phyloP scores from a whole-genome alignment of 2,888 invertebrate genomes.

The Erebia palarica region DNA sequence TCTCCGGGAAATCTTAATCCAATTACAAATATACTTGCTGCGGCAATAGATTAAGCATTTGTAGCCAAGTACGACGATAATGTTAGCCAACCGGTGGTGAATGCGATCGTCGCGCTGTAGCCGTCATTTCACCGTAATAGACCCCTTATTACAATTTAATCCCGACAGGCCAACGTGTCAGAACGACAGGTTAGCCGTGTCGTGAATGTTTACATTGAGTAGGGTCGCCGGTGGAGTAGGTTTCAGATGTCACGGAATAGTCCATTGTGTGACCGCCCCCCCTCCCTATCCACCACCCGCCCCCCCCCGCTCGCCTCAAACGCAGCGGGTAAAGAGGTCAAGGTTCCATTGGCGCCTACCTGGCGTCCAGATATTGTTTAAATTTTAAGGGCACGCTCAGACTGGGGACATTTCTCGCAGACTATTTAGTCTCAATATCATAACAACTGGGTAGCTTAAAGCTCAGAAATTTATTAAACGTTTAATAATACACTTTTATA shows the following conservation, averaged over 20 bases:
- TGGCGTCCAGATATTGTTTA: conserved; percentile 57
- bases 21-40: no score
- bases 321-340: conserved; percentile 67
- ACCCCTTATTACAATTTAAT: no score
- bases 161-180: neutral
- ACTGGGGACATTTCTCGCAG: neutral
- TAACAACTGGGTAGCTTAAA: neutral
- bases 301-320: conserved; percentile 44
- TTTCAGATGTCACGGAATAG: conserved; percentile 71
- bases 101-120: no score
- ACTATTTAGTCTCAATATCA: neutral
- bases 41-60: no score
- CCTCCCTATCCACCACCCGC: conserved; percentile 41
- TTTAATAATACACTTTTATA: no score
- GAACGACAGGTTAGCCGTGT: neutral
- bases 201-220: conserved; percentile 32
- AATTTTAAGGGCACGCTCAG: conserved; percentile 22
- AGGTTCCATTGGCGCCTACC: conserved; percentile 72
- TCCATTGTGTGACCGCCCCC: conserved; percentile 60
- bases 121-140: no score
- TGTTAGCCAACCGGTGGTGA: no score
- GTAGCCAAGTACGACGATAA: no score
- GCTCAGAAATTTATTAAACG: no score
- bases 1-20: no score
- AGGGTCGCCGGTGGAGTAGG: conserved; percentile 45